A percentile compares a stretch with the other conserved stretches of the same genome.
Evolutionary conservation across 2,888 invertebrate genomes (phyloP).

Genomic region (Caenorhabditis macrosperma): DNA sequence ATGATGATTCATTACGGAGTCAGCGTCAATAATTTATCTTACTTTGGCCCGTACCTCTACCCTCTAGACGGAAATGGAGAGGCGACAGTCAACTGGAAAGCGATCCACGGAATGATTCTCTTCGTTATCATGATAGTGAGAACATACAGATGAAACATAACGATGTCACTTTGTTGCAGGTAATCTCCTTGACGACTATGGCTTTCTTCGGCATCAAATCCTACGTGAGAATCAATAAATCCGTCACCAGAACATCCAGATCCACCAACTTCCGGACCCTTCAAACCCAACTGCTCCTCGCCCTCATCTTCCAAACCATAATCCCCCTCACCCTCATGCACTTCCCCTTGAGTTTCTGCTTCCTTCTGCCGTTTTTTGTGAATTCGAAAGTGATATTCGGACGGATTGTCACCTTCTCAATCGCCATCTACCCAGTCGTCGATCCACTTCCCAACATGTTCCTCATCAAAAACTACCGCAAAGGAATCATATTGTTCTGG

Average conservation of each 20-base stretch:
- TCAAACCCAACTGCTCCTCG: conserved; percentile 11
- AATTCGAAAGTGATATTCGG: not conserved
- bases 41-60: not conserved
- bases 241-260: not conserved
- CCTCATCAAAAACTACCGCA: conserved; percentile 16
- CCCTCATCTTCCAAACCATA: conserved; percentile 8
- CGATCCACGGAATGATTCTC: not conserved
- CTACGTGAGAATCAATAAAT: not conserved
- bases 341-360: conserved; percentile 2
- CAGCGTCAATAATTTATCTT: not conserved
- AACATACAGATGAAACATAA: no score
- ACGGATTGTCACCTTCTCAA: conserved; percentile 1
- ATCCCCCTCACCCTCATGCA: conserved; percentile 26
- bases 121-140: not conserved
- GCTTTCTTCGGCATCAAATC: not conserved
- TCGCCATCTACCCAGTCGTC: conserved; percentile 9
- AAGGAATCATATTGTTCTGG: no score
- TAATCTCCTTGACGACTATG: not conserved
- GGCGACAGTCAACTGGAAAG: conserved; percentile 3
- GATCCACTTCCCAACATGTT: conserved; percentile 28
- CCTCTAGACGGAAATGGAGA: not conserved
- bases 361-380: not conserved
- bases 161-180: not conserved
- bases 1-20: not conserved
- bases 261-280: not conserved